phyloP scores from a whole-genome alignment of 2,113 vertebrate genomes.

The Trachemys scripta region DNA sequence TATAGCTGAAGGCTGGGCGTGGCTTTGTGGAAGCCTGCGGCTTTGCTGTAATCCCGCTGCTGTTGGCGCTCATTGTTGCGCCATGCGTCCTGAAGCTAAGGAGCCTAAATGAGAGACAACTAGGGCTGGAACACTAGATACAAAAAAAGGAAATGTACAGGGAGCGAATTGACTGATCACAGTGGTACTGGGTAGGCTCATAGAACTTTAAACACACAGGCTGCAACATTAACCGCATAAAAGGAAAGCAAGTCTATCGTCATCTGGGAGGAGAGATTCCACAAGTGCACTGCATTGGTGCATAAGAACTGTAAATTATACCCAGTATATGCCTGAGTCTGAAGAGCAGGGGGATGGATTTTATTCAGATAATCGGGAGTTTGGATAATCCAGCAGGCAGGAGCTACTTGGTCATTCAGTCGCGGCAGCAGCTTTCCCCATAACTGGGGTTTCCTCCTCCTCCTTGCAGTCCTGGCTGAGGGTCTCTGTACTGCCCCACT shows the following conservation, averaged over 20 bases:
- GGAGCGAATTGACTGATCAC: not conserved
- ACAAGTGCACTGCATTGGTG: rapidly evolving
- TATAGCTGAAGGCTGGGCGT: not conserved
- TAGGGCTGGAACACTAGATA: not conserved
- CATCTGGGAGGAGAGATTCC: not conserved
- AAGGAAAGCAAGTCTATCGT: not conserved
- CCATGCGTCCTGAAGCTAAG: too few relatives aligned
- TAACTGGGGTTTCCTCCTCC: not conserved
- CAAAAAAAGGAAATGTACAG: not conserved
- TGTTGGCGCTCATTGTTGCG: not conserved
- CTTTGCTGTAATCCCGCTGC: not conserved
- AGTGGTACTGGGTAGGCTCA: not conserved
- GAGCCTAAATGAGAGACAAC: not conserved
- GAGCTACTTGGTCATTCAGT: not conserved
- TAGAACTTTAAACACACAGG: not conserved
- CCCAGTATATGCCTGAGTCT: rapidly evolving
- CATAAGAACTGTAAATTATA: not conserved
- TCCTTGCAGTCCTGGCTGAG: not conserved
- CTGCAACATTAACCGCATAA: not conserved
- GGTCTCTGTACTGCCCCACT: not conserved
- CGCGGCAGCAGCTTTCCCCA: too few relatives aligned
- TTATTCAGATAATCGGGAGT: not conserved
- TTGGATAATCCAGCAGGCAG: not conserved
- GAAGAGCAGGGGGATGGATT: not conserved
- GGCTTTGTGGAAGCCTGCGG: not conserved